Base-by-base conservation (phyloP, 2,888 invertebrate genomes). In the Leptinotarsa juncta region DNA sequence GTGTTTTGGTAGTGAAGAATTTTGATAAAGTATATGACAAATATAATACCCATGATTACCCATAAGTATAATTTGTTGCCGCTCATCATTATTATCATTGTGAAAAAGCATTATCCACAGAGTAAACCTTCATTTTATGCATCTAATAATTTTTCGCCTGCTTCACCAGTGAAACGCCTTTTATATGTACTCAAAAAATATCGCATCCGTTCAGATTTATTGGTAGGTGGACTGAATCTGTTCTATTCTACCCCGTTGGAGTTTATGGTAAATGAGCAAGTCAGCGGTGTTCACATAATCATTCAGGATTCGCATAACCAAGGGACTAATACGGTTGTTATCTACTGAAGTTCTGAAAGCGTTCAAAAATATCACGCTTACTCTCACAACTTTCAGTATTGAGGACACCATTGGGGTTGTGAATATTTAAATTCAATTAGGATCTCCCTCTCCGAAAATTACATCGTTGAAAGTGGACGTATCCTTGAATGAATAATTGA, bases 401-500 rank as follows among this genome's bases (percentile, higher is more conserved):
- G 48, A 60, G 51, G 23, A 26, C 23, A 14, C 48, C 57, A 20
- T 57, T 26, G 57, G 23, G 16, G 69, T 48, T 20, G 12, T 69
- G 69, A 69, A 69, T 69, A 18, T 57, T 69, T 69, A 69, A 69
- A 57, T 69, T 69, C 69, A 69, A 69, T 69, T 69, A 55, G 69
- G 57, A 32, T 62, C 42, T 62, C 18, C 26, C 42, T 62, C n/a
- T 62, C 16, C n/a, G 62, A 62, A 62, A 26, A 62, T 62, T 42
- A 42, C 26, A 16, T 32, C n/a, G 5, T 62, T 15, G 42, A 5
- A 62, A 32, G 57, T 57, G 26, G 62, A 42, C 32, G 62, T 10
- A 62, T 15, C 32, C 42, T 32, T 62, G 26, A 32, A 18, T 62
- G 7, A 62, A 42, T 62, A 42, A n/a, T 32, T 62, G 57, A 57